Evolutionary conservation across 2,113 vertebrate species (phyloP).

Genomic region (Sus scrofa): DNA sequence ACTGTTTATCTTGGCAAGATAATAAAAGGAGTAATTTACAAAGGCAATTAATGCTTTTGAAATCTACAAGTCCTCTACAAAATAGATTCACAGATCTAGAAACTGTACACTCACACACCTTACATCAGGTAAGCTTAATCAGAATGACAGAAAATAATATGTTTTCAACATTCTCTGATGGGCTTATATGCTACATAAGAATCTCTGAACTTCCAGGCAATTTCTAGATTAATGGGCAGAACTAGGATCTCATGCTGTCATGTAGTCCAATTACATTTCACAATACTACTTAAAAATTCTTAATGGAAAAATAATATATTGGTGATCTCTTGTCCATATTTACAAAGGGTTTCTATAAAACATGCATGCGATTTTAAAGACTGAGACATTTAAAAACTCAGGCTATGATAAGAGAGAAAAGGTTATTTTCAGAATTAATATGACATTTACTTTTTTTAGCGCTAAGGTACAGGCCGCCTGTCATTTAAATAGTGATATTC

Average conservation of each 20-base stretch:
- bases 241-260: not conserved
- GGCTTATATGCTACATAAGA: not conserved
- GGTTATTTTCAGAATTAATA: not conserved
- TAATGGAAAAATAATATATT: slow-evolving; percentile 33
- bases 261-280: not conserved
- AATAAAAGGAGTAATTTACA: slow-evolving; percentile 33
- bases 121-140: not conserved
- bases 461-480: not conserved
- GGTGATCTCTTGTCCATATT: not conserved
- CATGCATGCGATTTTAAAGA: not conserved
- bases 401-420: not conserved
- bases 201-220: not conserved
- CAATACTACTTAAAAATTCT: not conserved
- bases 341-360: slow-evolving; percentile 1
- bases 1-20: slow-evolving; percentile 11
- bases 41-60: slow-evolving; percentile 13
- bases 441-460: not conserved
- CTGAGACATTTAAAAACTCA: slow-evolving; percentile 1
- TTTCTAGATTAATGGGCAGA: not conserved
- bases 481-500: slow-evolving; percentile 25
- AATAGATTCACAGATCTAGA: not conserved
- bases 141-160: not conserved
- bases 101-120: not conserved
- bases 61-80: slow-evolving; percentile 19
- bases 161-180: not conserved